Evolutionary conservation across 2,113 vertebrate genomes (phyloP).

Genomic region (Rhabdomys dilectus): DNA sequence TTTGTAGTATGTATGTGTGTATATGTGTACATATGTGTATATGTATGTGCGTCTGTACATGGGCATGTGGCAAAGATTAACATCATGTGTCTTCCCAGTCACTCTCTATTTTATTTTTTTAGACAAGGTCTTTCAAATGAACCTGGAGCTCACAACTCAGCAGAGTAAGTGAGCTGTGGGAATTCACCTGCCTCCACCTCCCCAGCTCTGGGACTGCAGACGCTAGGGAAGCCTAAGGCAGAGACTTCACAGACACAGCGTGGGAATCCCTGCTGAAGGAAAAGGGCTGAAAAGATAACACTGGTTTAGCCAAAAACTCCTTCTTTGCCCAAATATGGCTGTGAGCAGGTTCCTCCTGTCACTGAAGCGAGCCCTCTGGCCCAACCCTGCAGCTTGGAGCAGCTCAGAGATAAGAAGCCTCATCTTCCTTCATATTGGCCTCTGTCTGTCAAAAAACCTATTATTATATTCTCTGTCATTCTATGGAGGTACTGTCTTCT

Average conservation of each 20-base stretch:
- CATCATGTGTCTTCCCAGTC: neutral
- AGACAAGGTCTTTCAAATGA: neutral
- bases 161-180: too few relatives aligned
- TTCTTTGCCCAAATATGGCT: neutral
- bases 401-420: neutral
- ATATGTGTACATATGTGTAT: neutral
- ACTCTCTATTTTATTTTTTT: neutral
- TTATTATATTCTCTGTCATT: neutral
- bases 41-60: neutral
- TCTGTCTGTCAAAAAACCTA: neutral
- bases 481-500: neutral
- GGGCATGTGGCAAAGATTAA: neutral
- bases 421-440: neutral
- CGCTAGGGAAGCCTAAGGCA: neutral
- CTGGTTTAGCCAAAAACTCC: neutral
- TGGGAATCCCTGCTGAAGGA: neutral
- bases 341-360: neutral
- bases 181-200: neutral
- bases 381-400: neutral
- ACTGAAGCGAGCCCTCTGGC: neutral
- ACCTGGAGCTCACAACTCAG: neutral
- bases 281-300: too few relatives aligned
- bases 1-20: neutral
- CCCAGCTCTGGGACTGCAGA: neutral
- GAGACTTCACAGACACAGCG: neutral